These are phyloP conservation scores for Sialis lutaria DNA, from an alignment of 2,888 invertebrate species.

Conservation along the genomic window DNA sequence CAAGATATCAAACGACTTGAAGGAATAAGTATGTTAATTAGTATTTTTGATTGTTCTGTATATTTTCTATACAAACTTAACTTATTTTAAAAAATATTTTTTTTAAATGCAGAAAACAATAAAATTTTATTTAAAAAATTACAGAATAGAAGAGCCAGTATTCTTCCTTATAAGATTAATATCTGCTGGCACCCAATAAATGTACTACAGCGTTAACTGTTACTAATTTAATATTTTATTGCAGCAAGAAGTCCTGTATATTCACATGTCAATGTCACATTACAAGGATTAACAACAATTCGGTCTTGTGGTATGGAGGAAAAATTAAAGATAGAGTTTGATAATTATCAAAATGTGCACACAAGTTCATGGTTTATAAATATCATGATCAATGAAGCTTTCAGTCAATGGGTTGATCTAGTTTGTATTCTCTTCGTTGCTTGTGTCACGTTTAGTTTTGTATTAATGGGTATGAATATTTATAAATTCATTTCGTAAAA, in stretches of 20 bases:
- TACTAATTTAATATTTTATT: conserved; percentile 8
- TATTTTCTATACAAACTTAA: too few species aligned
- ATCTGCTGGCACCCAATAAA: too few species aligned
- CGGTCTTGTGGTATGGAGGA: conserved; percentile 58
- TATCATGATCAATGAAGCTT: conserved; percentile 39
- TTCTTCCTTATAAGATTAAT: too few species aligned
- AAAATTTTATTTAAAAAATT: too few species aligned
- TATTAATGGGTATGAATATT: conserved; percentile 35
- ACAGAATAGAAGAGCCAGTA: too few species aligned
- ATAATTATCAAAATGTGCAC: conserved; percentile 49
- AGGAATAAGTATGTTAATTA: conserved; percentile 15
- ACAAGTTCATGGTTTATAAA: conserved; percentile 43
- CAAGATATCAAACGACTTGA: conserved; percentile 52
- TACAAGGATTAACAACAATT: conserved; percentile 76
- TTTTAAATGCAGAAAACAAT: too few species aligned
- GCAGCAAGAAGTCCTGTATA: conserved; percentile 77
- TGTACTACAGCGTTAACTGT: too few species aligned
- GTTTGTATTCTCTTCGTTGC: conserved; percentile 43
- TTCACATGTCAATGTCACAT: conserved; percentile 73
- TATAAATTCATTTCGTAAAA: neutral
- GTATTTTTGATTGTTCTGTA: too few species aligned
- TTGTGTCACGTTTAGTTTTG: conserved; percentile 43
- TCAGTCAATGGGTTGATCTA: conserved; percentile 45
- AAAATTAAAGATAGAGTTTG: conserved; percentile 58
- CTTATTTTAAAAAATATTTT: too few species aligned